These are phyloP conservation scores for Macropodus opercularis DNA, from an alignment of 2,797 vertebrate species.

Conservation along the genomic window DNA sequence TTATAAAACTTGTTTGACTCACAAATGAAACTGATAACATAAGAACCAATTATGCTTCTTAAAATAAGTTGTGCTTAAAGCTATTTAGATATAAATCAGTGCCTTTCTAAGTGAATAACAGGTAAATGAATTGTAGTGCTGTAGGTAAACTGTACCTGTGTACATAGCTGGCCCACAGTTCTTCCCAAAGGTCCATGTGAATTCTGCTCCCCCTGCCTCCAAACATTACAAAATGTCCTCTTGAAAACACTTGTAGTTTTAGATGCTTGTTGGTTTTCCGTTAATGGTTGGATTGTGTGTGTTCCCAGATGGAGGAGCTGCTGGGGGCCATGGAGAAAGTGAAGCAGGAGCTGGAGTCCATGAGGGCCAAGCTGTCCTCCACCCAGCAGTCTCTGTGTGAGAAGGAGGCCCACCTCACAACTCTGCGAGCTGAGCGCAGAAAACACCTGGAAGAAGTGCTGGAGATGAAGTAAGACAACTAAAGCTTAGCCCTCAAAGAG, in stretches of 20 bases:
- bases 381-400: constrained; percentile 97
- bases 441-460: constrained; percentile 98
- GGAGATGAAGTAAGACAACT: constrained; percentile 94
- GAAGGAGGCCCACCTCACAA: constrained; percentile 96
- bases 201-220: constrained; percentile 20
- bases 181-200: constrained; percentile 23
- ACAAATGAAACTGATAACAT: constrained; percentile 4
- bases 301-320: constrained; percentile 92
- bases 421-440: constrained; percentile 93
- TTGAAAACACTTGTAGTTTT: constrained; percentile 8
- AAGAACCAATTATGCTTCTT: constrained; percentile 25
- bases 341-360: constrained; percentile 96
- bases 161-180: constrained; percentile 5
- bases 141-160: constrained; percentile 22
- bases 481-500: no score
- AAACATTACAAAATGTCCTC: constrained; percentile 20
- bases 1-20: constrained; percentile 17
- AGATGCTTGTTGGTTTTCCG: neutral
- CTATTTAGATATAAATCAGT: constrained; percentile 11
- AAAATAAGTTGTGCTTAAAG: constrained; percentile 21
- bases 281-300: constrained; percentile 26
- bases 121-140: constrained; percentile 56
- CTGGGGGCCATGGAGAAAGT: constrained; percentile 99
- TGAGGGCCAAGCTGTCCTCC: constrained; percentile 96
- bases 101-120: constrained; percentile 50